phyloP scores from a whole-genome alignment of 2,113 vertebrate genomes.

The Xenus cinereus region DNA sequence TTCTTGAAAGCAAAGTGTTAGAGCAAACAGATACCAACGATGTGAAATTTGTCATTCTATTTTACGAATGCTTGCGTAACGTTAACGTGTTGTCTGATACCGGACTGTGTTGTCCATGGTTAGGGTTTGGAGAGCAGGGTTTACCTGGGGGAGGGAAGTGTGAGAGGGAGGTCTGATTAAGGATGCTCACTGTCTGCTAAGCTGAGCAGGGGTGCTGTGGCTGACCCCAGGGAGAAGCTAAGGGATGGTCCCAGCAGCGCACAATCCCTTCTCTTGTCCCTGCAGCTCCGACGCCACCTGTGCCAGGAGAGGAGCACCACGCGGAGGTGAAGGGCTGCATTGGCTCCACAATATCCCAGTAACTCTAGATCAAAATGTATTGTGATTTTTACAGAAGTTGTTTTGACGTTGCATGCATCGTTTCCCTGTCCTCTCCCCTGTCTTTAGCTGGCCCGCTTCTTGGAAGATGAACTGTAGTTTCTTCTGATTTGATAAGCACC shows the following conservation, averaged over 20 bases:
- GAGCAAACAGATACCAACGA: not conserved
- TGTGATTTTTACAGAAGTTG: not conserved
- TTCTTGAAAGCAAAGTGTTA: not conserved
- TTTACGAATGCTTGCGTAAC: not conserved
- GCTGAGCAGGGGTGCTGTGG: not conserved
- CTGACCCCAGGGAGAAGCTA: not conserved
- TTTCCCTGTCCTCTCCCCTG: not conserved
- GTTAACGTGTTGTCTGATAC: not conserved
- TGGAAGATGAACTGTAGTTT: not conserved
- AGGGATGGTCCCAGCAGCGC: not conserved
- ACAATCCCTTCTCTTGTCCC: not conserved
- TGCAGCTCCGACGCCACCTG: not conserved
- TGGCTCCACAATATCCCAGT: not conserved
- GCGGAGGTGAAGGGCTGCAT: not conserved
- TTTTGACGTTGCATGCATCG: not conserved
- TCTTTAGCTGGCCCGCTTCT: not conserved
- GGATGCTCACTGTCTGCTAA: not conserved
- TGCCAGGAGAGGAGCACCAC: not conserved
- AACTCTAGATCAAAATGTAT: not conserved
- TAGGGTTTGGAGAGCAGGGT: not conserved
- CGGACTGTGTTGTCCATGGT: accelerated
- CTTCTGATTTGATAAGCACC: not conserved
- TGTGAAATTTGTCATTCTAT: not conserved
- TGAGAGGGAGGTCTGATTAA: not conserved
- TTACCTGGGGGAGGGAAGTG: not conserved